Evolutionary conservation across 2,113 vertebrate genomes (phyloP), one percentile per base, ranked within the genome.

Genomic region (Oryzias melastigma): DNA sequence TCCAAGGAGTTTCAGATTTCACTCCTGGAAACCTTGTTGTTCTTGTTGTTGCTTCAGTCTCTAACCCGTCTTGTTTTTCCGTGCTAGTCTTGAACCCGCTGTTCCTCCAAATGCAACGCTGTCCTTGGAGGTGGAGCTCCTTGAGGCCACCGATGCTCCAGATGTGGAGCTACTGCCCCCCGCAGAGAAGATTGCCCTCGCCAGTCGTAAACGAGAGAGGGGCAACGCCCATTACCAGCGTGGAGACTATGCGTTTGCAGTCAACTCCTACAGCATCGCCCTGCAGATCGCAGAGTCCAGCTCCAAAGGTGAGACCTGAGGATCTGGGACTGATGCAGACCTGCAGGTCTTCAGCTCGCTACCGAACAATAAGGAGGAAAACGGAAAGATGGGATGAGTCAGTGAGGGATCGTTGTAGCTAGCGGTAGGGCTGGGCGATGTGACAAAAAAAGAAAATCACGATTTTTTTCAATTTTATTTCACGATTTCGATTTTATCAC

Each of bases 181-280:
- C 1, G 73, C 55, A 50, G 93, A 96, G 76, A 94, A 92, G 24
- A 85, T 93, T 5, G 77, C 76, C 27, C 73, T 98, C 80, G 95
- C 97, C 46, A 92, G 92, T 72, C 85, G 71, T 60, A 99, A 98
- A 51, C 88, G 96, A 54, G 95, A 98, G 70, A 88, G 92, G 0
- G 97, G 97, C 59, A 98, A 99, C 40, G 81, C 88, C 62, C 93
- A 95, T 87, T 99, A 95, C 84, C 95, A 98, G 82, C 93, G 91
- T 0, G 93, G 88, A 0, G 95, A 98, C 71, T 99, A 95, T 0
- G 92, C 96, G 40, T 91, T 95, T 74, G 97, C 97, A 4, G 91
- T 97, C 74, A 97, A 95, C 84, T 98, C 96, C 0, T 99, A 99
- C 0, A 93, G 95, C 83, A 91, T 97, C 0, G 96, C 95, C 25